phyloP scores from a whole-genome alignment of 2,113 vertebrate species.

The zebrafish (Danio rerio) region DNA sequence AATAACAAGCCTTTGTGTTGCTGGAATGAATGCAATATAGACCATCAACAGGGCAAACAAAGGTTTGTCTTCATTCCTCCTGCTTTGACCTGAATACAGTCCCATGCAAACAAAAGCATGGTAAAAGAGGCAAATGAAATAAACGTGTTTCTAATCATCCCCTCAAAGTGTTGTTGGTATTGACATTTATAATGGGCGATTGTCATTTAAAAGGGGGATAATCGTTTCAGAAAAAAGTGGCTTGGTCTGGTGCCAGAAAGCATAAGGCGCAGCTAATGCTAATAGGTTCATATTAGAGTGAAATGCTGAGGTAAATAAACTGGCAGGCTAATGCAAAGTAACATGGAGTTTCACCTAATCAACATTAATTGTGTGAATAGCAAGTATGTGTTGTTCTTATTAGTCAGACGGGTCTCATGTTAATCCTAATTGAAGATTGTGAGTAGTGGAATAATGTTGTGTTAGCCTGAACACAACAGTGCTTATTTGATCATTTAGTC shows the following conservation, averaged over 20 bases:
- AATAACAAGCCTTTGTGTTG: slow-evolving; percentile 29
- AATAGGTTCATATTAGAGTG: slow-evolving; percentile 25
- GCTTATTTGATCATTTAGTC: background rate
- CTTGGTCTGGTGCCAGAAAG: slow-evolving; percentile 31
- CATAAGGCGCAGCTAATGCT: slow-evolving; percentile 28
- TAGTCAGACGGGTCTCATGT: background rate
- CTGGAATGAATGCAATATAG: slow-evolving; percentile 36
- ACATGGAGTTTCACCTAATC: background rate
- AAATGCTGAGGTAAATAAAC: slow-evolving; percentile 23
- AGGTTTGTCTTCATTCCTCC: slow-evolving; percentile 14
- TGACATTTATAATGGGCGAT: slow-evolving; percentile 37
- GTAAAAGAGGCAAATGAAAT: slow-evolving; percentile 28
- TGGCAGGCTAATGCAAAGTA: too few relatives aligned
- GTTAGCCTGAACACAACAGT: background rate
- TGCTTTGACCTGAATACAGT: slow-evolving; percentile 52
- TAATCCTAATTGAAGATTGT: background rate
- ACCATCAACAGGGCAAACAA: slow-evolving; percentile 40
- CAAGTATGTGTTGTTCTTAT: background rate
- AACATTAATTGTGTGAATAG: background rate
- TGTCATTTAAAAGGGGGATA: slow-evolving; percentile 42
- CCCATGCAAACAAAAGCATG: background rate
- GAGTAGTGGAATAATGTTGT: background rate
- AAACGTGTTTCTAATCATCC: slow-evolving; percentile 34
- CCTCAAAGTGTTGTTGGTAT: slow-evolving; percentile 32
- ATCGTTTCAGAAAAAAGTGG: slow-evolving; percentile 27